These are phyloP conservation scores for Drosophila carrolli DNA, from an alignment of 1,140 invertebrate species.

Conservation along the genomic window DNA sequence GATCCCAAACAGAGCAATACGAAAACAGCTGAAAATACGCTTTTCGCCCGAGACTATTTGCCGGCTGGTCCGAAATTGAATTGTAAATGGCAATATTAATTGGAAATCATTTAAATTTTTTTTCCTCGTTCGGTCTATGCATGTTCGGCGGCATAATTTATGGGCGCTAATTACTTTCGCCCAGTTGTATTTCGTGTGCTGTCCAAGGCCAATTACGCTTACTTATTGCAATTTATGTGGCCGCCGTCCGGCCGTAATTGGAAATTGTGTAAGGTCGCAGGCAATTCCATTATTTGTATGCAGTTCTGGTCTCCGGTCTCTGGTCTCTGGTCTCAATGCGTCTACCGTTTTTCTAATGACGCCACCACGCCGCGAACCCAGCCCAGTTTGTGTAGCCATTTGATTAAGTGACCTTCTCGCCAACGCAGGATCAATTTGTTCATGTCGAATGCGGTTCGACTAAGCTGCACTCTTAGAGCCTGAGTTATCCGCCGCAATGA, in stretches of 20 bases:
- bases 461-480: slow-evolving; percentile 13
- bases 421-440: slow-evolving; percentile 39
- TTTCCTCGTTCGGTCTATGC: slow-evolving; percentile 22
- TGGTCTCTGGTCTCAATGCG: slow-evolving; percentile 3
- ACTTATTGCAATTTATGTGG: slow-evolving; percentile 55
- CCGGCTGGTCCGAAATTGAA: slow-evolving; percentile 31
- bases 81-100: slow-evolving; percentile 51
- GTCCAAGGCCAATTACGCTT: slow-evolving; percentile 52
- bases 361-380: slow-evolving; percentile 22
- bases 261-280: slow-evolving; percentile 53
- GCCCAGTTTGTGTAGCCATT: slow-evolving; percentile 36
- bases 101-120: slow-evolving; percentile 43
- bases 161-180: slow-evolving; percentile 47
- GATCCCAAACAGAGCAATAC: slow-evolving; percentile 32
- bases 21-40: slow-evolving; percentile 18
- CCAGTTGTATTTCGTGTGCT: slow-evolving; percentile 40
- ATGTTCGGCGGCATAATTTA: slow-evolving; percentile 45
- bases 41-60: slow-evolving; percentile 14
- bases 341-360: slow-evolving; percentile 32
- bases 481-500: slow-evolving; percentile 20
- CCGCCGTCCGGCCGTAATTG: slow-evolving; percentile 50
- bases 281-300: slow-evolving; percentile 48
- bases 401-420: slow-evolving; percentile 37
- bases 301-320: slow-evolving; percentile 30
- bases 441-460: slow-evolving; percentile 22